Conservation (phyloP, 1,140 invertebrate genomes). For the Pseudomyrmex gracilis region DNA sequence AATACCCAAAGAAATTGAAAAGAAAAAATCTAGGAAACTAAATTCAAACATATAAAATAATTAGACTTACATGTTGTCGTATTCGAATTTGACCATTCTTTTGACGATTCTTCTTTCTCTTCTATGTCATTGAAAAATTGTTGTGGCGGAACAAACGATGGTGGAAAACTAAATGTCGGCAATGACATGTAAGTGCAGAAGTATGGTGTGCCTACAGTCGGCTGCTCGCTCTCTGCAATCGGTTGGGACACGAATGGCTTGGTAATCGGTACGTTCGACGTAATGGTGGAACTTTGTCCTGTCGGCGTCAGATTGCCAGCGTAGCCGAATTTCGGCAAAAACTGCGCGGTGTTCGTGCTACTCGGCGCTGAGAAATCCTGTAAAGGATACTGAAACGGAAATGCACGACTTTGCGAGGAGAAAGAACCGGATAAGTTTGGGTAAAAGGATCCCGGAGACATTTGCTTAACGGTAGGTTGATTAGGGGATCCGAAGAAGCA, state of each 20-base stretch:
- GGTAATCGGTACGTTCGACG: slow-evolving; percentile 4
- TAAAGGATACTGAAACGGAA: slow-evolving; percentile 8
- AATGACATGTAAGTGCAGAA: slow-evolving; percentile 76
- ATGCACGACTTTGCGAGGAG: background rate
- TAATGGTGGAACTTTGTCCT: background rate
- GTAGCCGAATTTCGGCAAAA: background rate
- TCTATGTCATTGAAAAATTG: background rate
- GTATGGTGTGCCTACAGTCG: slow-evolving; percentile 52
- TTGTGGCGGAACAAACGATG: slow-evolving; percentile 14
- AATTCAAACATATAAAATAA: background rate
- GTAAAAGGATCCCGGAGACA: slow-evolving; percentile 38
- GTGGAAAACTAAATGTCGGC: slow-evolving; percentile 70
- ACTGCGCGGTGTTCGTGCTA: slow-evolving; percentile 31
- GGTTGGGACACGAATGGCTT: background rate
- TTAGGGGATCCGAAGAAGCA: slow-evolving; percentile 66
- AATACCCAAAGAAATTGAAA: no score
- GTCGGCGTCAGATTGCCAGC: background rate
- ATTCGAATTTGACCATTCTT: background rate
- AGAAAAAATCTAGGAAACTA: background rate
- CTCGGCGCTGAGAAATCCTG: background rate
- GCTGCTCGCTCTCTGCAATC: background rate
- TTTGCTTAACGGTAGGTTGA: background rate
- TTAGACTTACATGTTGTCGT: no score
- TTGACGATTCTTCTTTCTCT: background rate
- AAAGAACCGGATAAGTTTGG: background rate